These are phyloP conservation scores for Sinosuthora webbiana DNA, from an alignment of 2,113 vertebrate genomes.

Conservation along the genomic window DNA sequence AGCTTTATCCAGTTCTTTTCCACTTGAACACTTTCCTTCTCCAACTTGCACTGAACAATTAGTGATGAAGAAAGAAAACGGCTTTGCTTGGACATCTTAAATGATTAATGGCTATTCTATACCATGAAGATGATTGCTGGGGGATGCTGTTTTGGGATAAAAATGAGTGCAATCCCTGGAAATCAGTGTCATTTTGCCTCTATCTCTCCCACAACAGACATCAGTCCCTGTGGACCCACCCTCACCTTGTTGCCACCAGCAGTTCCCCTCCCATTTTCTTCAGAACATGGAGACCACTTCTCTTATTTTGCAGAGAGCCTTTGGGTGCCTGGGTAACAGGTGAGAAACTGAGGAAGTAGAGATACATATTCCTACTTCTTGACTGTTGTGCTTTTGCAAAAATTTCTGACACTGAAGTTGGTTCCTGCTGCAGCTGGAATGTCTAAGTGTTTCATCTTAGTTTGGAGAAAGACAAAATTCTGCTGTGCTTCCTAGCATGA, in stretches of 20 bases:
- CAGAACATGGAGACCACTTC: rapidly evolving
- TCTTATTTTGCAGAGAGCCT: neutral
- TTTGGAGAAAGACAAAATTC: neutral
- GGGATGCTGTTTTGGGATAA: neutral
- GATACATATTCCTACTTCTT: neutral
- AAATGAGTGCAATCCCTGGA: neutral
- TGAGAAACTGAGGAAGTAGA: neutral
- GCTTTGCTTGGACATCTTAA: neutral
- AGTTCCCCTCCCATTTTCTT: rapidly evolving
- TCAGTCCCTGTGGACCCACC: neutral
- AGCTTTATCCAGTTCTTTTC: neutral
- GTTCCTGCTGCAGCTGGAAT: neutral
- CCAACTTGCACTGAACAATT: neutral
- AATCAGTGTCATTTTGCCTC: neutral
- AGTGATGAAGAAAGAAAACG: neutral
- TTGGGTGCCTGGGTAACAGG: neutral
- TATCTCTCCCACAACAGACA: neutral
- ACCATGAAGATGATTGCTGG: neutral
- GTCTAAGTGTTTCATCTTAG: neutral
- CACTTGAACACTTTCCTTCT: neutral
- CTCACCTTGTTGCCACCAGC: neutral
- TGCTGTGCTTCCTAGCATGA: neutral
- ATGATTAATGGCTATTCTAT: neutral
- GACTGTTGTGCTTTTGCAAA: neutral
- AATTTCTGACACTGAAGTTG: neutral